Evolutionary conservation across 2,113 vertebrate species (phyloP).

Genomic region (Muntiacus reevesi): DNA sequence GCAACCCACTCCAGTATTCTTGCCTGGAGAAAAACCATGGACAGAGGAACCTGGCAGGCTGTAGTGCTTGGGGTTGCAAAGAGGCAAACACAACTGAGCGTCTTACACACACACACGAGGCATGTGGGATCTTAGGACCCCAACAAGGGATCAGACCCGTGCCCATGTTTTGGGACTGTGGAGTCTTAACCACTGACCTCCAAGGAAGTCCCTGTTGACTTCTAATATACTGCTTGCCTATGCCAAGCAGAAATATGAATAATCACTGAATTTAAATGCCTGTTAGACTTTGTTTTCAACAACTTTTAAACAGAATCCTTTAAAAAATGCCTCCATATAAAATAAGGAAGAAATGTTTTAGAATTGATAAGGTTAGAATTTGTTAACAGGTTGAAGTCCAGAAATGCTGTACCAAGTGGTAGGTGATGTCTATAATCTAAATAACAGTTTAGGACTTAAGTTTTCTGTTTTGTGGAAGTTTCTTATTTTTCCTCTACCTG

Average conservation of each 20-base stretch:
- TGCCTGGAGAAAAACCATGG: not conserved
- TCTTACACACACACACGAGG: not conserved
- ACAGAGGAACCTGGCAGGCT: not conserved
- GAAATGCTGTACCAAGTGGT: not conserved
- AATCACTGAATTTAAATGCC: constrained; percentile 6
- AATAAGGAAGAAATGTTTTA: not conserved
- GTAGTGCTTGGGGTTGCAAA: not conserved
- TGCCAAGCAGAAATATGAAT: not conserved
- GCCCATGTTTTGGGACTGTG: not conserved
- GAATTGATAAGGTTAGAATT: not conserved
- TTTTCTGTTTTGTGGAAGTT: constrained; percentile 18
- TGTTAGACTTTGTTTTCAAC: not conserved
- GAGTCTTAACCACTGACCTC: not conserved
- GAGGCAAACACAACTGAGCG: not conserved
- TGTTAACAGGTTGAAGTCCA: not conserved
- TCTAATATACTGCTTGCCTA: not conserved
- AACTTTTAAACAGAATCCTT: constrained; percentile 19
- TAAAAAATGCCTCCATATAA: not conserved
- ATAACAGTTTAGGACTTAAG: not conserved
- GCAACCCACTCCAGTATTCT: not conserved
- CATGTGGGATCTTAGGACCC: not conserved
- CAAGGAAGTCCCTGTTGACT: not conserved
- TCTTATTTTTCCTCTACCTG: not conserved
- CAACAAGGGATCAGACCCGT: not conserved
- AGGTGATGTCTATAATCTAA: not conserved